Conservation (phyloP, 2,797 vertebrate species). For the Sebastes hopkinsi region DNA sequence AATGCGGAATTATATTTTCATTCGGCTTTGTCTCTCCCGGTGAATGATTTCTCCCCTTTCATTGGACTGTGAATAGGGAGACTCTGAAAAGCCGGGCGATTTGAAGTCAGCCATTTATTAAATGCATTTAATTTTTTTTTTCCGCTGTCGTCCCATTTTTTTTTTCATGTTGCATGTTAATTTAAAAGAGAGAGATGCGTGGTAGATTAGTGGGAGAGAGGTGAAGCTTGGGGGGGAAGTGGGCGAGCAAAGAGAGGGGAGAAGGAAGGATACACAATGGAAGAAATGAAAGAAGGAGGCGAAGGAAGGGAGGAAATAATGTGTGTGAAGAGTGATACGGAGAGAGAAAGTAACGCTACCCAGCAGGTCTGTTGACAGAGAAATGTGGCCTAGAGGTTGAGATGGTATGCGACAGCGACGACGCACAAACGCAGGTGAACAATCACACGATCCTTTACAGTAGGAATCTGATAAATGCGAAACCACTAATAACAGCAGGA, state of each 20-base stretch:
- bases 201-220: conserved; percentile 71
- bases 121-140: conserved; percentile 82
- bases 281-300: conserved; percentile 11
- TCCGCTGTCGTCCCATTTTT: conserved; percentile 39
- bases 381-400: conserved; percentile 24
- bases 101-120: conserved; percentile 88
- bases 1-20: conserved; percentile 95
- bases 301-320: conserved; percentile 18
- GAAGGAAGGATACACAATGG: conserved; percentile 20
- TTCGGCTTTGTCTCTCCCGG: conserved; percentile 91
- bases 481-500: conserved; percentile 50
- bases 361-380: conserved; percentile 6
- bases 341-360: neutral
- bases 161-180: conserved; percentile 78
- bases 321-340: conserved; percentile 12
- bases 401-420: neutral
- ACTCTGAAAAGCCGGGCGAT: conserved; percentile 82
- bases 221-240: conserved; percentile 33
- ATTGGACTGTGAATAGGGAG: conserved; percentile 85
- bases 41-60: conserved; percentile 86
- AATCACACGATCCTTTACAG: conserved; percentile 6
- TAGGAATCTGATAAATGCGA: conserved; percentile 7
- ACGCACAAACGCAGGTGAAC: neutral
- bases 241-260: conserved; percentile 21
- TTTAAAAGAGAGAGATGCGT: conserved; percentile 79